Percentiles rank a stretch among this genome's conserved stretches.
Evolutionary conservation across 2,888 invertebrate species (phyloP).

Genomic region (Macaria notata): DNA sequence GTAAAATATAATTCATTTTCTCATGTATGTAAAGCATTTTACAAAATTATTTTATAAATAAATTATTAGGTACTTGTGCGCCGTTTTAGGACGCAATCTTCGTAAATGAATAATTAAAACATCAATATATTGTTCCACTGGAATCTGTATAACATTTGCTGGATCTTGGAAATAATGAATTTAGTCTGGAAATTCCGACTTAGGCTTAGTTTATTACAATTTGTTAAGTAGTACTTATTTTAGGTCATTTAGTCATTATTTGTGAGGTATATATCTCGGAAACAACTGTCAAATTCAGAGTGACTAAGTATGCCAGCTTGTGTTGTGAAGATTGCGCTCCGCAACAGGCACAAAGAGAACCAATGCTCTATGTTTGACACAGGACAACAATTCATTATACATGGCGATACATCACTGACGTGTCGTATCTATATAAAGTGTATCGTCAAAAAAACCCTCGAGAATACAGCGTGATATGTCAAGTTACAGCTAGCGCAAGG

Average conservation of each 20-base stretch:
- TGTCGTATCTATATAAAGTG: conserved; percentile 40
- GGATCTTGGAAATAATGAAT: too few relatives aligned
- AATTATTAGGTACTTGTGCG: conserved; percentile 33
- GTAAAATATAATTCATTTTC: conserved; percentile 46
- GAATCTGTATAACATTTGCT: too few relatives aligned
- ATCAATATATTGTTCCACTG: too few relatives aligned
- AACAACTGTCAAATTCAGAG: too few relatives aligned
- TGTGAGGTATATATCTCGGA: too few relatives aligned
- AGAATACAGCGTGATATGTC: conserved; percentile 64
- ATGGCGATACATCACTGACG: conserved; percentile 36
- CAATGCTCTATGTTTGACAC: conserved; percentile 62
- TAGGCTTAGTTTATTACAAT: too few relatives aligned
- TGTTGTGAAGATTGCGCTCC: conserved; percentile 38
- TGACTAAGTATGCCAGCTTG: too few relatives aligned
- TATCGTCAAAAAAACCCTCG: conserved; percentile 42
- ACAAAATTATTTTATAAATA: conserved; percentile 43
- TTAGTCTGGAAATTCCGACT: too few relatives aligned
- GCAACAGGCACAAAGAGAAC: conserved; percentile 35
- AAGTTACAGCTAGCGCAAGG: conserved; percentile 49
- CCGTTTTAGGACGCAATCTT: conserved; percentile 23
- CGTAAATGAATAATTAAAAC: conserved; percentile 3
- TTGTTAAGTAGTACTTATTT: too few relatives aligned
- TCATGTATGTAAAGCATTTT: conserved; percentile 51
- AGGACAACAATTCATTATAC: conserved; percentile 44
- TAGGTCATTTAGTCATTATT: too few relatives aligned